These are phyloP conservation scores for Xenotilapia leptura DNA, from an alignment of 2,113 vertebrate genomes.

Conservation along the genomic window DNA sequence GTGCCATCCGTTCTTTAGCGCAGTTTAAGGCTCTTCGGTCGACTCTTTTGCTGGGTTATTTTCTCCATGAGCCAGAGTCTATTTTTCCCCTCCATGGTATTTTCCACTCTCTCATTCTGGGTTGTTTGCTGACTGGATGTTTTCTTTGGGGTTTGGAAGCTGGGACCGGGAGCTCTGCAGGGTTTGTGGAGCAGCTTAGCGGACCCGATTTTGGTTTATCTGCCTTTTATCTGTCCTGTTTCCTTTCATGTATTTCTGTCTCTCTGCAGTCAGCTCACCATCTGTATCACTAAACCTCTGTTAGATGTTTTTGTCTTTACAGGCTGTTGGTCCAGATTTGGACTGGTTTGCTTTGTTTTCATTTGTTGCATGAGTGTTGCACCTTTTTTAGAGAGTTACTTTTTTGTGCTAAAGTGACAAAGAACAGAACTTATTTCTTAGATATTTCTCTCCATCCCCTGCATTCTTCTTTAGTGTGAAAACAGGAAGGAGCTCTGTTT, in stretches of 20 bases:
- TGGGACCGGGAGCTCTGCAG: constrained; percentile 28
- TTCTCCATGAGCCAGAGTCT: constrained; percentile 19
- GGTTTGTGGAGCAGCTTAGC: constrained; percentile 21
- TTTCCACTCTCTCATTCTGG: constrained; percentile 68
- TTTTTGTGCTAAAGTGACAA: neutral
- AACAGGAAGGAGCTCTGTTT: constrained; percentile 59
- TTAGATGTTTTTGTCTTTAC: neutral
- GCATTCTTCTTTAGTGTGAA: constrained; percentile 40
- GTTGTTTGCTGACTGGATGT: constrained; percentile 65
- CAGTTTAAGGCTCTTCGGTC: neutral
- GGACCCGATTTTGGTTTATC: neutral
- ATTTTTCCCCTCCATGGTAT: constrained; percentile 52
- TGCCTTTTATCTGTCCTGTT: neutral
- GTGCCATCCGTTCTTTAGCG: neutral
- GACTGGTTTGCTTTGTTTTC: neutral
- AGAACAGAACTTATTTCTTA: neutral
- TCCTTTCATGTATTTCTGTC: neutral
- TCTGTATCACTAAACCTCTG: neutral
- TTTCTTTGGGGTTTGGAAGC: constrained; percentile 53
- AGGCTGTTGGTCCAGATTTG: neutral
- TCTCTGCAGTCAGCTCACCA: neutral
- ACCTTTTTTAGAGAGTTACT: neutral
- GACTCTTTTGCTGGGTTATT: neutral
- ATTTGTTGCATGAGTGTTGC: neutral
- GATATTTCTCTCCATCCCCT: neutral